Evolutionary conservation across 2,888 invertebrate species (phyloP), one percentile per base, ranked within the genome.

Genomic region (Abrostola triplasia): DNA sequence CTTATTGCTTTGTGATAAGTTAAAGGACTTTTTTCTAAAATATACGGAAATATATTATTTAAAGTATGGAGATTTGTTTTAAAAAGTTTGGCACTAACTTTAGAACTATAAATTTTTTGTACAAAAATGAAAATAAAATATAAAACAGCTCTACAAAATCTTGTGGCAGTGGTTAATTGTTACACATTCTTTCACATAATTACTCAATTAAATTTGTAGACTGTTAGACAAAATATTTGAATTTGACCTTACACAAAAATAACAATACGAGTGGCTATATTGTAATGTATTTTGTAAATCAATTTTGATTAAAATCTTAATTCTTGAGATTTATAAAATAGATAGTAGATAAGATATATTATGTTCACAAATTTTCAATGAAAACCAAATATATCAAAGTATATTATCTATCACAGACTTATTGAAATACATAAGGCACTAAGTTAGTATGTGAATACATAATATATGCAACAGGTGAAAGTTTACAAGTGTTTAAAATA

Each of bases 381-480:
- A 68, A 63, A 71, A 59, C 35, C 62, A 67, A 76, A 70, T 47
- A 68, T 70, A 67, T 63, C 35, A 67, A 67, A 78, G 57, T 64
- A 70, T 67, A 65, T 62, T 67, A 68, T 73, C 79, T 89, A 90
- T 90, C 89, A 90, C 90, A 89, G 88, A 84, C 82, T 82, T 82
- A 83, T 80, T 80, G 63, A 79, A 83, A 85, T 85, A 81, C 77
- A 76, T 90, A 91, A 91, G 91, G 91, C 91, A 91, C 91, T 83
- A 81, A 73, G 70, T 81, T 82, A 64, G 76, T 70, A 71, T 67
- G 76, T 79, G 73, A 79, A 71, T 76, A 77, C 67, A 78, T 24
- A 24, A 24, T 54, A 68, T 69, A 57, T 56, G 63, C 24, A 53
- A 70, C 40, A 51, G 74, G 78, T 78, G 79, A 83, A 82, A 82